Base-by-base conservation (phyloP, 2,888 invertebrate species). In the Melitaea athalia region DNA sequence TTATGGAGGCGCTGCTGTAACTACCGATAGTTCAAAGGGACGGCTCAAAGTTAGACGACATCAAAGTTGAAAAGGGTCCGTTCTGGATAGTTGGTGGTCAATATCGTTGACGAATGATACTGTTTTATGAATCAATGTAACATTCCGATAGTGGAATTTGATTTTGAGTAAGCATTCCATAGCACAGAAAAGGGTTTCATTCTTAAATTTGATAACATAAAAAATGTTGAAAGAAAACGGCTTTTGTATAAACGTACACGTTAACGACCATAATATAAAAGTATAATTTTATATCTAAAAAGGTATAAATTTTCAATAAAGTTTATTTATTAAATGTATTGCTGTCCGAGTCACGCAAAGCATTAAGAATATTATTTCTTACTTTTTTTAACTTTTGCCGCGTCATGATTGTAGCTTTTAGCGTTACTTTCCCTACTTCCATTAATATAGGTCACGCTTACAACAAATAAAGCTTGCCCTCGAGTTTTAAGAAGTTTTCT, bases 61-160 rank as follows among this genome's bases (percentile, higher is more conserved):
- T 87, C 88, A 84, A 82, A 86, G 79, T 85, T 88, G 86, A 88
- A 82, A 79, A 85, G 88, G 87, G 86, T 86, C 74, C 42, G 14
- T 38, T 57, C 71, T 57, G 69, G 70, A 73, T 75, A 74, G 72
- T 75, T 73, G 76, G 79, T 77, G 81, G 83, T 85, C 84, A 84
- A 78, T 73, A 76, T 72, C 71, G 78, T 80, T 84, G 82, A 82
- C 81, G 38, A 79, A 74, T 79, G 24, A 60, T 66, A 63, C 33
- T 43, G 1, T 47, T 31, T 52, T 63, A 24, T 50, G 50, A 15
- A 31, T 50, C 38, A n/a, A 43, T 45, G 45, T 31, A 31, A 43
- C 33, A 65, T 33, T 14, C 47, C 6, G 49, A 33, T 42, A 50
- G 33, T 15, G 11, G 11, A 0, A 59, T 59, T 59, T 49, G 24